Base-by-base conservation (phyloP, 1,140 invertebrate species). In the Sitobion miscanthi region DNA sequence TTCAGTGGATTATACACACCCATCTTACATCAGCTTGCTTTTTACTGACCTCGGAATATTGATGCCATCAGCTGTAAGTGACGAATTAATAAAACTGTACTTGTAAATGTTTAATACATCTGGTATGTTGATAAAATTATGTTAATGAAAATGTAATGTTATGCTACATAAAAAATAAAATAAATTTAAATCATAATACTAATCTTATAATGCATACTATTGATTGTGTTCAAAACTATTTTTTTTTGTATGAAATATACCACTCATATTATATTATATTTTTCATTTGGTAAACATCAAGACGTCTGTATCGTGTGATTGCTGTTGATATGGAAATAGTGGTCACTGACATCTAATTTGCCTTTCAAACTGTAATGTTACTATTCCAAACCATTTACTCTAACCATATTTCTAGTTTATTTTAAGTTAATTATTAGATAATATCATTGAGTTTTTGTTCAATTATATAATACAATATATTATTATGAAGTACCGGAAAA, bases 1-100 rank as follows among this genome's bases (percentile, higher is more conserved):
- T 0, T 95, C 98, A 42, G 98, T 99, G 1, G 99, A 99, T 95
- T 99, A 99, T 95, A 99, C 99, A 2, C 98, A 98, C 6, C 99
- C 99, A 1, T 96, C 97, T 8, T 99, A 98, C 94, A 98, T 99
- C 21, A 99, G 97, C 1, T 95, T 99, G 25, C 95, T 99, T 20
- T 98, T 99, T 94, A 99, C 99, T 0, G 99, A 99, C 96, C 95
- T 99, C 57, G 99, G 99, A 25, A 98, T 99, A 94, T 95, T 99
- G 30, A 99, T 99, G 11, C 98, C 99, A 2, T 98, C 98, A 2
- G 99, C 98, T 94, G 98, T 99, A 25, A 99, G 98, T 95, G 99
- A 99, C 95, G 98, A 99, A 96, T 96, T 99, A 9, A 99, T 99
- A 93, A 99, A 99, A 96, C 95, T 99, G 83, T 99, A 99, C 96